Conservation (phyloP, 1,140 invertebrate species). For the Monochamus saltuarius region DNA sequence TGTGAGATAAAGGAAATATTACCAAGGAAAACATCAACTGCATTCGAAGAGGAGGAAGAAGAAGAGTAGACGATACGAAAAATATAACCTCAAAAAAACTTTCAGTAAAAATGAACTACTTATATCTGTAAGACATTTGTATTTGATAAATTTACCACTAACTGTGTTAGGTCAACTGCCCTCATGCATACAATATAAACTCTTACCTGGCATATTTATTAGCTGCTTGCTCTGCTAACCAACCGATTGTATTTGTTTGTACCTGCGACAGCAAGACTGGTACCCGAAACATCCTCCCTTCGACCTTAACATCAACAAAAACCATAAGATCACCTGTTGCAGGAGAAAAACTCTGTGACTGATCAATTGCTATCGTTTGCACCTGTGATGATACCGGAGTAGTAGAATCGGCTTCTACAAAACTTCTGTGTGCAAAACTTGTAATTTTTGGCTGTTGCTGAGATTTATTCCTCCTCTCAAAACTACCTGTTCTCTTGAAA, state of each 20-base stretch:
- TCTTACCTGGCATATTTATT: constrained; percentile 65
- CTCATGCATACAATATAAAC: background rate
- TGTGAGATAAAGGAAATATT: no score
- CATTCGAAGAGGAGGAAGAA: no score
- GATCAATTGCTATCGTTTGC: background rate
- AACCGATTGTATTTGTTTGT: constrained; percentile 62
- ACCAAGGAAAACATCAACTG: no score
- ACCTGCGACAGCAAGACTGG: constrained; percentile 61
- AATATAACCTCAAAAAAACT: background rate
- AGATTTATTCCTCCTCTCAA: background rate
- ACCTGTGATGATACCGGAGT: background rate
- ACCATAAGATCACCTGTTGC: constrained; percentile 33
- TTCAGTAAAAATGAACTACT: background rate
- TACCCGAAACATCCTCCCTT: constrained; percentile 64
- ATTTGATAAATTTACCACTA: no score
- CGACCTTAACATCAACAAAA: constrained; percentile 63
- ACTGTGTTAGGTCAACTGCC: no score
- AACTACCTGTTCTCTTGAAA: background rate
- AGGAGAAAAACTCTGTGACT: constrained; percentile 5
- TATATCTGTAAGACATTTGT: background rate
- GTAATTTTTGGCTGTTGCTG: constrained; percentile 32
- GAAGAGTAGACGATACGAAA: no score
- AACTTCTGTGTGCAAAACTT: constrained; percentile 20
- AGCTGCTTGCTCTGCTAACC: constrained; percentile 69
- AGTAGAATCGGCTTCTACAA: constrained; percentile 27